Evolutionary conservation across 1,140 invertebrate species (phyloP), one percentile per base, ranked within the genome.

Genomic region (Orius insidiosus): DNA sequence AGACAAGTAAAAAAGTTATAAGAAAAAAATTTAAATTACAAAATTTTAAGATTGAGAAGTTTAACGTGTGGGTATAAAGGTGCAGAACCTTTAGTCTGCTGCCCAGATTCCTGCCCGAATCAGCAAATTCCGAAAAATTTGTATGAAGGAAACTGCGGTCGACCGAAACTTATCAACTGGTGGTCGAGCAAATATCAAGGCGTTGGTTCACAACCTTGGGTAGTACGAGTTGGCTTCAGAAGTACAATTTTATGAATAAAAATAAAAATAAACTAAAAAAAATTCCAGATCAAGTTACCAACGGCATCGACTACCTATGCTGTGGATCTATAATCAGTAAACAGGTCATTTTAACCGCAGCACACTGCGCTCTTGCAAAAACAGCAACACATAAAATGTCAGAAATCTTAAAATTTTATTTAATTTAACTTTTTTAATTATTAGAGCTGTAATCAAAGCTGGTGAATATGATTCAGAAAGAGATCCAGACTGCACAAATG

Each of bases 281-380:
- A 36, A 3, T 59, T 59, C 19, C 52, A 76, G 75, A 75, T 54
- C 65, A 69, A 40, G 63, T 70, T 7, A 71, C 64, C 3, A 71
- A 71, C 15, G 68, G 69, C 33, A 65, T 74, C 33, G 68, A 71
- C 14, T 76, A 74, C 60, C 74, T 75, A 0, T 82, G 79, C 54
- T 71, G 74, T 36, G 77, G 76, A 2, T 75, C 75, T 5, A 72
- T 80, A 8, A 71, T 82, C 14, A 69, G 68, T 3, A 68, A 68
- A 45, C 54, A 64, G 34, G 65, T 74, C 9, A 64, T 81, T 24
- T 55, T 80, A 7, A 81, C 77, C 2, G 77, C 78, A 0, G 78
- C 76, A 2, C 77, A 80, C 54, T 81, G 78, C 59, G 75, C 75
- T 4, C 53, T 78, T 37, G 74, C 74, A 1, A 77, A 78, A 56